Base-by-base conservation (phyloP, 2,797 vertebrate species). In the Coilia nasus region DNA sequence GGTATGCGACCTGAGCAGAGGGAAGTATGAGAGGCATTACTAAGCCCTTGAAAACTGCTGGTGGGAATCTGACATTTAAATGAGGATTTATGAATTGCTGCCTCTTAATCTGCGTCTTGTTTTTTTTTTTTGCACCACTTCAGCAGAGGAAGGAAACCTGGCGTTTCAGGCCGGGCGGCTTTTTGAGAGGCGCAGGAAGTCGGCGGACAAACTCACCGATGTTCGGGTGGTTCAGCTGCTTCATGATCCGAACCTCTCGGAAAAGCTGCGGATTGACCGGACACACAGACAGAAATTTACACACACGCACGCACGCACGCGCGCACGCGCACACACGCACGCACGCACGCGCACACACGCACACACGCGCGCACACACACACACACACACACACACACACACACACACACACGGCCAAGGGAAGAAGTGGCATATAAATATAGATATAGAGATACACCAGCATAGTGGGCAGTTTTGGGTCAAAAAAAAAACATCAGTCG, bases 171-270 rank as follows among this genome's bases (percentile, higher is more conserved):
- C 80, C 41, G 47, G 60, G 78, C 35, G 23, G 83, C 81, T 78
- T 81, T 81, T 25, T 56, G 81, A 60, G 41, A 0, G 25, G 56
- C 64, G 9, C 9, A 54, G 50, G 50, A 54, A 54, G 50, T 41
- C 50, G 7, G 50, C 14, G 50, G 50, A 54, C 2, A 54, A 25
- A 89, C 96, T 97, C 93, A 98, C 97, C 97, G 0, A 98, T 98
- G 91, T 98, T 98, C 86, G 97, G 97, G 89, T 98, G 97, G 92
- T 97, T 98, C 50, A 98, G 95, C 21, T 96, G 96, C 90, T 98
- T 98, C 97, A 98, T 98, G 91, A 98, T 98, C 87, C 97, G 96
- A 89, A 98, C 97, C 95, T 98, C 97, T 89, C 97, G 95, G 93
- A 97, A 97, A 82, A 98, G 95, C 97, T 98, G 92, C 2, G 83